Base-by-base conservation (phyloP, 2,113 vertebrate species). In the Vulpes lagopus region DNA sequence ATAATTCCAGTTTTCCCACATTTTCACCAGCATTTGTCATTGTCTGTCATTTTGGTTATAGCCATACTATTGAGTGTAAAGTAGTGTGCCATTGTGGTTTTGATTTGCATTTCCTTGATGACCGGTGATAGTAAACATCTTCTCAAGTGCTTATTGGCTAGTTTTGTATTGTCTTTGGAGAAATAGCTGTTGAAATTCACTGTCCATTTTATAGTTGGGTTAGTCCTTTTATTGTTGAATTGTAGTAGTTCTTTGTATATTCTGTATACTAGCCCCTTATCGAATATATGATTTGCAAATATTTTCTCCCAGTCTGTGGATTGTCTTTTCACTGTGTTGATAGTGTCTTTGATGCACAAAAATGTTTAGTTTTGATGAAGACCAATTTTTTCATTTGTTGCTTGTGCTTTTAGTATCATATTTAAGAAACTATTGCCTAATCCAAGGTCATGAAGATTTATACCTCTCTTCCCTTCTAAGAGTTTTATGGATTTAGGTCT, bases 381-480 rank as follows among this genome's bases (percentile, higher is more conserved):
- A 69, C 67, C 67, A 69, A 9, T 19, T 69, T 69, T 19, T 65
- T 51, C 71, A n/a, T 55, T 67, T 88, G n/a, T 96, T 93, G 23
- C 12, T 59, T 79, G 59, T 81, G 27, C 15, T 92, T 92, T 51
- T 59, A 23, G 23, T 73, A 57, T 57, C 51, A 80, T n/a, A 23
- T 81, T 92, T 88, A 81, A 87, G 59, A 96, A 93, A 83, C 43
- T 71, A 15, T 38, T 90, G 32, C 55, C 25, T 92, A 80, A 87
- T 62, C 62, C 35, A 59, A 76, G 49, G 27, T 30, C 20, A 25
- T 35, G 12, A 78, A 67, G 30, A 38, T 71, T 84, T 78, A 74
- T 7, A 80, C 23, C 43, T 73, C 20, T 60, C 3, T 85, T 97
- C 35, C 49, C 8, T 93, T 89, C 19, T 93, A 64, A 79, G 53